Evolutionary conservation across 1,140 invertebrate genomes (phyloP).

Genomic region (Aphelinus certus): DNA sequence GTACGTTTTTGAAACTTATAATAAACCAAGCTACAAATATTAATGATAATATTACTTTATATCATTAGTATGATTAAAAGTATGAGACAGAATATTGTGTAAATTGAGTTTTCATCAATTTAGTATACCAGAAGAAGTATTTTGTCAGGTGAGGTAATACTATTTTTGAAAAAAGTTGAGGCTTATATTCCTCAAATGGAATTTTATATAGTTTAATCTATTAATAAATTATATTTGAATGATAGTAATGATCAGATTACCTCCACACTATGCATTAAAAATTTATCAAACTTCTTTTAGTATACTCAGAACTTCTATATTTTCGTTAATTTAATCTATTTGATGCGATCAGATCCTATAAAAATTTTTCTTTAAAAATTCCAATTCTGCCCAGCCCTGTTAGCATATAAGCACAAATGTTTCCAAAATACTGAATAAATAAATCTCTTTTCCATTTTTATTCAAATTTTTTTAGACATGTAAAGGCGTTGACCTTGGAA

Average conservation of each 20-base stretch:
- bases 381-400: slow-evolving; percentile 23
- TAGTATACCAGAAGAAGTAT: background rate
- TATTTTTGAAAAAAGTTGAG: no score
- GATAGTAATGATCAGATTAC: background rate
- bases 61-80: slow-evolving; percentile 13
- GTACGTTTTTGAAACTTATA: slow-evolving; percentile 25
- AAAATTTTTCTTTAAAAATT: slow-evolving; percentile 22
- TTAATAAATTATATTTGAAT: background rate
- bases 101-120: slow-evolving; percentile 7
- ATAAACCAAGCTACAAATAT: slow-evolving; percentile 24
- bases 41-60: slow-evolving; percentile 31
- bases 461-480: slow-evolving; percentile 12
- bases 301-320: slow-evolving; percentile 2
- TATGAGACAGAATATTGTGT: background rate
- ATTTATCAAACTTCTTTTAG: slow-evolving; percentile 15
- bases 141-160: no score
- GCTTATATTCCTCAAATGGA: no score
- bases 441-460: slow-evolving; percentile 4
- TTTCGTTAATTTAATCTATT: background rate
- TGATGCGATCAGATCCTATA: background rate
- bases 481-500: slow-evolving; percentile 3
- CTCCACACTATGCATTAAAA: background rate
- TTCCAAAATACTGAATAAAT: background rate
- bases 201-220: no score
- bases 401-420: slow-evolving; percentile 7